A percentile compares a stretch with the other conserved stretches of the same genome.
Evolutionary conservation across 2,888 invertebrate species (phyloP).

Genomic region (Operophtera brumata): DNA sequence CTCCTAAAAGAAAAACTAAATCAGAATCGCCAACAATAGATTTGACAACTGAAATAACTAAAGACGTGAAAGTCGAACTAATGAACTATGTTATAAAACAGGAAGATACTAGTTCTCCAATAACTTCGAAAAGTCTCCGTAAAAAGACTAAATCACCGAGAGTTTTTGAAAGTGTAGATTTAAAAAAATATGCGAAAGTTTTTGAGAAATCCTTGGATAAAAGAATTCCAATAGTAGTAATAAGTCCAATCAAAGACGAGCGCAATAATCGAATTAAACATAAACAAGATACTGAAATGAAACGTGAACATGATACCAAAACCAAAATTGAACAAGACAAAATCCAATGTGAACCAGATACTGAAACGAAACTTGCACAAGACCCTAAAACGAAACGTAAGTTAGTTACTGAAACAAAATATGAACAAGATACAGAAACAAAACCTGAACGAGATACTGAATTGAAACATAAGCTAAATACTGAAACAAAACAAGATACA

Average conservation of each 20-base stretch:
- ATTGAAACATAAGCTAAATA: background rate
- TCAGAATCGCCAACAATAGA: slow-evolving; percentile 2
- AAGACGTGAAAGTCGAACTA: slow-evolving; percentile 16
- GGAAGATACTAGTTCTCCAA: background rate
- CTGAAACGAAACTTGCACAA: too few relatives aligned
- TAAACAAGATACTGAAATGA: background rate
- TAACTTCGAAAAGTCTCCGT: slow-evolving; percentile 10
- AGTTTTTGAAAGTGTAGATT: background rate
- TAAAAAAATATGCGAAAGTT: background rate
- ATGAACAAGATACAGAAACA: background rate
- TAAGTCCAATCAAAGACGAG: slow-evolving; percentile 15
- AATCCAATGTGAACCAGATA: background rate
- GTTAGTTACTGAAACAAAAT: background rate
- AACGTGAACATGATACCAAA: background rate
- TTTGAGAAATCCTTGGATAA: slow-evolving; percentile 2
- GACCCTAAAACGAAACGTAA: background rate
- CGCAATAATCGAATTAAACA: background rate
- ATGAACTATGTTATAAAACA: background rate
- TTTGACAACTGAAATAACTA: background rate
- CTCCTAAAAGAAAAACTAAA: slow-evolving; percentile 5
- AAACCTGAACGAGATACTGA: too few relatives aligned
- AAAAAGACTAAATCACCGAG: slow-evolving; percentile 7
- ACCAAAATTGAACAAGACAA: too few relatives aligned
- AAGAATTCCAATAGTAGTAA: slow-evolving; percentile 14
- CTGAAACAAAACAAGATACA: background rate